A percentile compares a stretch with the other conserved stretches of the same genome.
Evolutionary conservation across 2,888 invertebrate species (phyloP).

Genomic region (Hirtodrosophila histrioides): DNA sequence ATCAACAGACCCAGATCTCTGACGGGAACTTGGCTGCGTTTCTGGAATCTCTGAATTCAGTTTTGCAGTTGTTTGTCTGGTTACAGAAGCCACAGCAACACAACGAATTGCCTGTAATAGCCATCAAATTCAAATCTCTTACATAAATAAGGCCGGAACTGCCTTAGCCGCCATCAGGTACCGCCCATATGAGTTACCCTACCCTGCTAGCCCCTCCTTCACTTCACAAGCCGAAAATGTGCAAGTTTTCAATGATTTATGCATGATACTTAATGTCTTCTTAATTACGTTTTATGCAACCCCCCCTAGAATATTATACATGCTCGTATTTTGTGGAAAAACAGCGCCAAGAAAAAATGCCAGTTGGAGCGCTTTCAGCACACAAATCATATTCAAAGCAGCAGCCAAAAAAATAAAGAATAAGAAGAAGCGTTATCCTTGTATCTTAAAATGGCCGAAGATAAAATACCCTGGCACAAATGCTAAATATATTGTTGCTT

Average conservation of each 20-base stretch:
- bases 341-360: constrained; percentile 31
- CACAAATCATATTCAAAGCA: constrained; percentile 69
- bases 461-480: background rate
- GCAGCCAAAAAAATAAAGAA: constrained; percentile 16
- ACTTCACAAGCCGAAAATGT: constrained; percentile 25
- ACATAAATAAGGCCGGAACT: constrained; percentile 9
- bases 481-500: too few species aligned
- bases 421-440: background rate
- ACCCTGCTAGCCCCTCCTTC: background rate
- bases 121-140: background rate
- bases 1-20: constrained; percentile 71
- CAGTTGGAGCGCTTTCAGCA: constrained; percentile 43
- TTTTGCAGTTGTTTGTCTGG: background rate
- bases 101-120: constrained; percentile 41
- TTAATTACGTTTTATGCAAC: constrained; percentile 77
- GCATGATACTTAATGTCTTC: constrained; percentile 78
- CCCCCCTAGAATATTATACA: constrained; percentile 38
- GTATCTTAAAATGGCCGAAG: background rate
- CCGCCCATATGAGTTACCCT: constrained; percentile 45
- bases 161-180: background rate
- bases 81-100: background rate
- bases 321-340: constrained; percentile 38
- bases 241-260: constrained; percentile 72
- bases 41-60: constrained; percentile 3
- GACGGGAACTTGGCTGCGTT: constrained; percentile 43